A percentile compares a stretch with the other conserved stretches of the same genome.
These are phyloP conservation scores for Zaprionus davidi DNA, from an alignment of 1,140 invertebrate genomes.

Conservation along the genomic window DNA sequence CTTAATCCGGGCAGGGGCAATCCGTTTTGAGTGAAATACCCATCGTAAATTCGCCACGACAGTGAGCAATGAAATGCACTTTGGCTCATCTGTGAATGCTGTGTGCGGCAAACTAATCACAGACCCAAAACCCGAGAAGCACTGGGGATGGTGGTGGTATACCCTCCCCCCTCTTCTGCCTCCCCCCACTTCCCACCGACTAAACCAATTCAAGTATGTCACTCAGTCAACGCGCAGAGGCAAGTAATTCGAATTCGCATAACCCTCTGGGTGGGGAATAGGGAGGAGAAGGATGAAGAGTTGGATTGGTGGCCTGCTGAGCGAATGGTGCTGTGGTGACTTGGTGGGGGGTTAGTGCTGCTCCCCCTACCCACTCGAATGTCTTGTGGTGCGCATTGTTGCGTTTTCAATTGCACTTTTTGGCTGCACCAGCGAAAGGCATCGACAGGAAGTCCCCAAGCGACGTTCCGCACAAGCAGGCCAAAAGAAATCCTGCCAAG, in stretches of 20 bases:
- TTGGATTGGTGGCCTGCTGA: constrained; percentile 17
- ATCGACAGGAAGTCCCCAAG: constrained; percentile 48
- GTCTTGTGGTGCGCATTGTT: constrained; percentile 80
- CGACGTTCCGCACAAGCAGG: constrained; percentile 49
- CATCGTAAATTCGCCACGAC: constrained; percentile 61
- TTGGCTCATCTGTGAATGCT: constrained; percentile 67
- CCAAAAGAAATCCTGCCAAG: constrained; percentile 42
- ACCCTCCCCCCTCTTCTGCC: too few relatives aligned
- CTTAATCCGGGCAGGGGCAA: constrained; percentile 59
- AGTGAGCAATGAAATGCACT: constrained; percentile 81
- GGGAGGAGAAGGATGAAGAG: not conserved
- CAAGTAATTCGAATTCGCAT: constrained; percentile 66
- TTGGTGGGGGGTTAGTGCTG: not conserved
- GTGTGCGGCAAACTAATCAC: constrained; percentile 69
- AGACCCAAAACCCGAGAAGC: constrained; percentile 32
- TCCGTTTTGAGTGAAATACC: constrained; percentile 55
- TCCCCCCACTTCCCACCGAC: constrained; percentile 1
- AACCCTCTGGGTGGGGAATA: constrained; percentile 11
- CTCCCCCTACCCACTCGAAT: constrained; percentile 53
- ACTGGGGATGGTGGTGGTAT: not conserved
- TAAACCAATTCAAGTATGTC: constrained; percentile 63
- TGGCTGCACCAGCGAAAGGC: constrained; percentile 34
- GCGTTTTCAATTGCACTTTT: constrained; percentile 71
- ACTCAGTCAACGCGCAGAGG: constrained; percentile 44
- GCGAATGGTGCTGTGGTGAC: not conserved